phyloP scores from a whole-genome alignment of 2,888 invertebrate species.

The Lepeophtheirus nordmannii region DNA sequence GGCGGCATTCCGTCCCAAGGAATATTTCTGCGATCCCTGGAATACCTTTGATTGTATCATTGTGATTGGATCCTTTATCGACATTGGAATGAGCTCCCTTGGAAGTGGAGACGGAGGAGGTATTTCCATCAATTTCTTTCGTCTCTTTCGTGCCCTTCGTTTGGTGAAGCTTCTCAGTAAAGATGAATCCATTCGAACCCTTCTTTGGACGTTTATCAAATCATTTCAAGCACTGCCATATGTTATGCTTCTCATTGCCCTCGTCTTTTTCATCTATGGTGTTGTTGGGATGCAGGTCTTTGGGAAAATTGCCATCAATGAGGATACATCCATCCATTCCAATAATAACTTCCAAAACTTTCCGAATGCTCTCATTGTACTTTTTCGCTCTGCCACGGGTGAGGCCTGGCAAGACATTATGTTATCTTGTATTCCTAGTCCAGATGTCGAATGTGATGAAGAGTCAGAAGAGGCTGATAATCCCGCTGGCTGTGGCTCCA shows the following conservation, averaged over 20 bases:
- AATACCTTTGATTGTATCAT: constrained; percentile 18
- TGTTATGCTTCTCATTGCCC: constrained; percentile 87
- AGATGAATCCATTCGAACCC: constrained; percentile 53
- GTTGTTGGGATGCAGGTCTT: constrained; percentile 95
- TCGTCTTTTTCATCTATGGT: constrained; percentile 98
- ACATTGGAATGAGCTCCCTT: constrained; percentile 6
- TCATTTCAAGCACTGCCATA: constrained; percentile 59
- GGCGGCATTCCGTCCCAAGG: constrained; percentile 8
- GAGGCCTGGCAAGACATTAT: constrained; percentile 20
- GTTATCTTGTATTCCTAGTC: constrained; percentile 18
- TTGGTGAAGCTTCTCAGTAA: constrained; percentile 16
- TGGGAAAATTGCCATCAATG: constrained; percentile 15
- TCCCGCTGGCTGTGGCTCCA: constrained; percentile 16
- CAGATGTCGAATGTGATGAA: constrained; percentile 4
- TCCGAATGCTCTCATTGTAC: background rate
- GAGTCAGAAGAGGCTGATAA: constrained; percentile 7
- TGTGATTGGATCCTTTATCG: constrained; percentile 13
- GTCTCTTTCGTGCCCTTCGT: constrained; percentile 10
- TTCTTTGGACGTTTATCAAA: constrained; percentile 98
- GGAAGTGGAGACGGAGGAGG: constrained; percentile 13
- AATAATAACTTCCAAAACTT: constrained; percentile 20
- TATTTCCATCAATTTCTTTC: background rate
- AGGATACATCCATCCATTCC: constrained; percentile 12
- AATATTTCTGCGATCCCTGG: constrained; percentile 12
- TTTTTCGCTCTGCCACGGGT: constrained; percentile 10